phyloP scores from a whole-genome alignment of 2,888 invertebrate species.

The Leucophora obtusa region DNA sequence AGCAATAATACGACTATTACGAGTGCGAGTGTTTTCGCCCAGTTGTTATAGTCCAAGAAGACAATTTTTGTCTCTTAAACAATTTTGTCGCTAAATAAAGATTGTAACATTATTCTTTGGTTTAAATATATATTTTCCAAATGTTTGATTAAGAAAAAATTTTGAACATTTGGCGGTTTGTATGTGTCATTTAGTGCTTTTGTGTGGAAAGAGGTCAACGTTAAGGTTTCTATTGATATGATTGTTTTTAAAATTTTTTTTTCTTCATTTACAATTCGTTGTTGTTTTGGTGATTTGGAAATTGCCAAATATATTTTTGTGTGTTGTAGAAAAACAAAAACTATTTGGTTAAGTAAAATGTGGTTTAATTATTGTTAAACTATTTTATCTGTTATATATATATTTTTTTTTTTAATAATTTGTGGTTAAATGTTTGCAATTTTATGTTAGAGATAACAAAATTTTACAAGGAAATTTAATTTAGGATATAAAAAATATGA shows the following conservation, averaged over 20 bases:
- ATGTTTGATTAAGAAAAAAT: constrained; percentile 26
- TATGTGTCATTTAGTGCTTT: constrained; percentile 50
- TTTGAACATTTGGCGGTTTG: constrained; percentile 31
- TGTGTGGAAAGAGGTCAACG: constrained; percentile 44
- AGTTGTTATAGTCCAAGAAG: not conserved
- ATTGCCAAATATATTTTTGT: constrained; percentile 3
- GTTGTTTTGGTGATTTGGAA: constrained; percentile 11
- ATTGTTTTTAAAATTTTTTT: constrained; percentile 15
- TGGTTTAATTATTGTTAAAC: constrained; percentile 48
- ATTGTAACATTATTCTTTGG: constrained; percentile 18
- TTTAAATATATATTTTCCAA: constrained; percentile 13
- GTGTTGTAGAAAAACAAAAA: constrained; percentile 14
- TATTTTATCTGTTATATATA: constrained; percentile 44
- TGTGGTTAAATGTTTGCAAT: constrained; percentile 33
- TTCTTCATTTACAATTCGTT: not conserved
- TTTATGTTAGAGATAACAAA: constrained; percentile 39
- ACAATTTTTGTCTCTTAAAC: constrained; percentile 14
- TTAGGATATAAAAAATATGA: not conserved
- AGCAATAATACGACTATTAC: not conserved
- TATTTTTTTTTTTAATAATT: constrained; percentile 29
- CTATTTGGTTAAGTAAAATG: not conserved
- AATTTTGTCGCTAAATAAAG: constrained; percentile 53
- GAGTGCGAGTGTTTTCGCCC: constrained; percentile 6
- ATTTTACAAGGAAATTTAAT: constrained; percentile 24
- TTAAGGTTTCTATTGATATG: constrained; percentile 48